Evolutionary conservation across 30 jellyfish, hydroid and myxozoan species (phyloP).

Genomic region (Pseudorhiza aurosa): DNA sequence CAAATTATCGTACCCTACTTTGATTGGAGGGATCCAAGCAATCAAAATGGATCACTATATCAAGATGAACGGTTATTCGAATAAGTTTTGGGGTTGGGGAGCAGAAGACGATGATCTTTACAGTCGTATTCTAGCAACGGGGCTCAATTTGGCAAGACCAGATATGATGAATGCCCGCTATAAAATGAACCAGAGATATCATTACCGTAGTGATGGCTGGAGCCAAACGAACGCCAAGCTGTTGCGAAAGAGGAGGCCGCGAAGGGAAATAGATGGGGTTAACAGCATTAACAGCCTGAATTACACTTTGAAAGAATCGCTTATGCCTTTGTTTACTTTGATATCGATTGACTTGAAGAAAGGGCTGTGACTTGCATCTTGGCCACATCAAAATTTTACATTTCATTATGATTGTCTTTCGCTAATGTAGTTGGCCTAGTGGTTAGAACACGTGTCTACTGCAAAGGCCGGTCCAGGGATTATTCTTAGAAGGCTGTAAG

Average conservation of each 20-base stretch:
- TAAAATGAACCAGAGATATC: conserved; percentile 16
- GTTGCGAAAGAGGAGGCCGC: background rate
- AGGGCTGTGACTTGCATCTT: too few species aligned
- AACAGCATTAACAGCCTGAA: background rate
- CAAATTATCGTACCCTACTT: conserved; percentile 8
- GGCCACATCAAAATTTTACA: too few species aligned
- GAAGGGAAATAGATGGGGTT: background rate
- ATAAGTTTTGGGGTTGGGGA: conserved; percentile 47
- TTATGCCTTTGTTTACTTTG: background rate
- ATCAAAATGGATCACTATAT: background rate
- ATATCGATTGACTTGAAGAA: background rate
- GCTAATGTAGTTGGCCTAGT: too few species aligned
- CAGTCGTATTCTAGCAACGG: background rate
- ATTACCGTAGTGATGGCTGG: conserved; percentile 4
- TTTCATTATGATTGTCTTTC: too few species aligned
- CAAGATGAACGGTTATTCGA: conserved; percentile 17
- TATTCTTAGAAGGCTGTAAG: too few species aligned
- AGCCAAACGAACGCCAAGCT: background rate
- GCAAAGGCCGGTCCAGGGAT: too few species aligned
- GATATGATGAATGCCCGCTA: background rate
- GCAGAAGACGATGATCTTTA: conserved; percentile 27
- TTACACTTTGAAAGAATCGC: background rate
- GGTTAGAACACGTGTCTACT: too few species aligned
- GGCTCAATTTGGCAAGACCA: conserved; percentile 2
- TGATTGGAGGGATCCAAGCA: conserved; percentile 15